Evolutionary conservation across 1,140 invertebrate genomes (phyloP), one percentile per base, ranked within the genome.

Genomic region (Eubasilissa regina): DNA sequence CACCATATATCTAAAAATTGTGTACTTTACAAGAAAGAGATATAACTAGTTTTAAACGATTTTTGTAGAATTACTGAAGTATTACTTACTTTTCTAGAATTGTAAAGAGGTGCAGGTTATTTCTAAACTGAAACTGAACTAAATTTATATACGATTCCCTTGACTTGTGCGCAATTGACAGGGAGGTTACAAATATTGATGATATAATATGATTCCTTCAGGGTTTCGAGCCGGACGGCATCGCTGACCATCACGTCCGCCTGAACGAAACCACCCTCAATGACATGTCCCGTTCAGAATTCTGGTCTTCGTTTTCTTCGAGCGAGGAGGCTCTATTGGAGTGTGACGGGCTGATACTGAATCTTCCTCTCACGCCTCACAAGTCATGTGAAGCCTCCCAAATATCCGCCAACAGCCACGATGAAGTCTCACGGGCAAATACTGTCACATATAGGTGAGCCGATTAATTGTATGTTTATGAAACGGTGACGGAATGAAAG

Each of bases 261-360:
- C 84, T 94, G 1, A 93, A 92, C 84, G 90, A 93, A 83, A 92
- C 91, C 0, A 91, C 89, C 0, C 83, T 90, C 7, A 91, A 93
- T 80, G 93, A 94, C 81, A 91, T 91, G 86, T 93, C 92, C 75
- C 92, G 93, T 80, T 94, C 93, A 0, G 94, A 95, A 85, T 94
- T 94, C 84, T 94, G 93, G 92, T 95, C 94, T 0, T 95, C 94
- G 0, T 95, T 94, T 86, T 94, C 93, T 13, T 93, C 92, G 81
- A 94, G 93, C 51, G 94, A 95, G 84, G 94, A 95, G 84, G 92
- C 93, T 1, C 86, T 95, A 1, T 85, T 94, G 4, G 92, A 93
- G 79, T 95, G 94, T 82, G 91, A 92, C 45, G 94, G 94, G 1
- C 86, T 95, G 19, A 92, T 95, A 76, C 85, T 94, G 6, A 94